phyloP scores from a whole-genome alignment of 2,113 vertebrate species.

The Cephalophus harveyi region DNA sequence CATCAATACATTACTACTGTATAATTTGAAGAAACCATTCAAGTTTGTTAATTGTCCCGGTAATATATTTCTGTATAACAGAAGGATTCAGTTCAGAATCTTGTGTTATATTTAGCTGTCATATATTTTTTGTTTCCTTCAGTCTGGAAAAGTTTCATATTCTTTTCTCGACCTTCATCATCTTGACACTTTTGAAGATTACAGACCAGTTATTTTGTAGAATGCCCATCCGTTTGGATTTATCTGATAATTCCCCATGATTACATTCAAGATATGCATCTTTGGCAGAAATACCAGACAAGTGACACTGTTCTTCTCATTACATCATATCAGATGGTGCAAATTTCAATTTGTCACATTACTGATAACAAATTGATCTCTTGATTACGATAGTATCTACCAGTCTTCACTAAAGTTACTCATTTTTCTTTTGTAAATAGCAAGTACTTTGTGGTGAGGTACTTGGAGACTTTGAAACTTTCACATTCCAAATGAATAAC shows the following conservation, averaged over 20 bases:
- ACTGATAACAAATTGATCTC: not conserved
- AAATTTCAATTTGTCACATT: not conserved
- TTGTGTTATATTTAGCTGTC: not conserved
- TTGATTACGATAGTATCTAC: not conserved
- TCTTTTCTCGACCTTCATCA: not conserved
- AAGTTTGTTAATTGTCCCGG: not conserved
- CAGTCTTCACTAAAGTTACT: not conserved
- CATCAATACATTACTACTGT: not conserved
- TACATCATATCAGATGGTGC: not conserved
- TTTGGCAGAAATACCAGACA: not conserved
- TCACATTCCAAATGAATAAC: not conserved
- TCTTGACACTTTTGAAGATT: not conserved
- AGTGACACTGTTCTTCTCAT: not conserved
- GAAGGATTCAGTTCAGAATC: not conserved
- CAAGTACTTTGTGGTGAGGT: not conserved
- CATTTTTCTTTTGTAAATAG: not conserved
- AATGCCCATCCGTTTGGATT: not conserved
- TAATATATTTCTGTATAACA: not conserved
- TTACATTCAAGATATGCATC: not conserved
- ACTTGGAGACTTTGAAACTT: not conserved
- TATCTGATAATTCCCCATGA: not conserved
- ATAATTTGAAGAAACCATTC: not conserved
- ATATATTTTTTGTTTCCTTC: not conserved
- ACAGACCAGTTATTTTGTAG: not conserved
- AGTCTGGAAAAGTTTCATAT: not conserved